A percentile compares a stretch with the other conserved stretches of the same genome.
Evolutionary conservation across 2,888 invertebrate genomes (phyloP).

Genomic region (Agrochola macilenta): DNA sequence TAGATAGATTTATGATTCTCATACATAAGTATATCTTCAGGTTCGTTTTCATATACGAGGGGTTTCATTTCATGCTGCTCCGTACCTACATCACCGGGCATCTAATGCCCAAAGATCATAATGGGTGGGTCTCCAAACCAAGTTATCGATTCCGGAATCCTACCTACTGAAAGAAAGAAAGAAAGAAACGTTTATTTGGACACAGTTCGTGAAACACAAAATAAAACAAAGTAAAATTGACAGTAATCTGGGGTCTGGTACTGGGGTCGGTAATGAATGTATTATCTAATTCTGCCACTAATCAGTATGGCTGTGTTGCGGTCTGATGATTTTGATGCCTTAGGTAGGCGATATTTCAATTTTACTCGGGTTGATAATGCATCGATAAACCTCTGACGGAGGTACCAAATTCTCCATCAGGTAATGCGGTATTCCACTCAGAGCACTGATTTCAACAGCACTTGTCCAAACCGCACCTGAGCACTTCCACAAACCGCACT

Average conservation of each 20-base stretch:
- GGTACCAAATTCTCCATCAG: not conserved
- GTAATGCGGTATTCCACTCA: not conserved
- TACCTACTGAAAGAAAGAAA: not conserved
- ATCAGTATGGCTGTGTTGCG: not conserved
- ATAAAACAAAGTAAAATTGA: too few species aligned
- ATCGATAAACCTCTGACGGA: not conserved
- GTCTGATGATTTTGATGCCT: not conserved
- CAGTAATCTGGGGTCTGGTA: too few species aligned
- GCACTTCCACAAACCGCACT: too few species aligned
- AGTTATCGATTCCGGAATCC: not conserved
- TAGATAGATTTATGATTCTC: constrained; percentile 16
- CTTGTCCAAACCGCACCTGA: too few species aligned
- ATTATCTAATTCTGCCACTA: not conserved
- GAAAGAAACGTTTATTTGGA: too few species aligned
- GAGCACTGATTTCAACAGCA: too few species aligned
- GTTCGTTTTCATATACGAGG: not conserved
- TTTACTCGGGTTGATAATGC: not conserved
- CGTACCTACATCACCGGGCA: not conserved
- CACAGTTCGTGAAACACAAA: too few species aligned
- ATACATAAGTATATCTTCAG: constrained; percentile 1
- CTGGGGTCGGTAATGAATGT: not conserved
- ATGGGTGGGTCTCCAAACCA: not conserved
- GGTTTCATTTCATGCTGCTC: not conserved
- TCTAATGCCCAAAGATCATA: not conserved
- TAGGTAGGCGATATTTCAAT: not conserved